Evolutionary conservation across 2,113 vertebrate genomes (phyloP), one percentile per base, ranked within the genome.

Genomic region (Bufo gargarizans): DNA sequence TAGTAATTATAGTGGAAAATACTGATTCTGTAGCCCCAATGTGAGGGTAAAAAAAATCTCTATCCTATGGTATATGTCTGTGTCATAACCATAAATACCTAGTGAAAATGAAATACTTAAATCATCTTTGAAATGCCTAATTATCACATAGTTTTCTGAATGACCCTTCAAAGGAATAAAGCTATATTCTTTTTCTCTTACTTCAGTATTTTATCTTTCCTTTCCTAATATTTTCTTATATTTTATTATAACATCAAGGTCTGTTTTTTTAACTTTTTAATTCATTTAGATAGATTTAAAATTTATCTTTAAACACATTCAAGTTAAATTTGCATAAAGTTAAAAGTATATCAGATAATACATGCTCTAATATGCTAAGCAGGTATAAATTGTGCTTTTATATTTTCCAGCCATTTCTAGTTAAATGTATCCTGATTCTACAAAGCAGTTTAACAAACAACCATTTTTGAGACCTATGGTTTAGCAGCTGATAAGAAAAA

Each of bases 371-470:
- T 85, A 85, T 72, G 56, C 53, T 74, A 74, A 45, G 69, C 69
- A 45, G 22, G 12, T 58, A 20, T 17, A 72, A 56, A 59, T 1
- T 22, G 72, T 58, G 33, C 69, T 78, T 86, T 86, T 49, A 50
- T 61, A 77, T 80, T 87, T 86, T 67, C 22, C 58, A 65, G 55
- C 59, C 43, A 77, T 86, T 77, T 78, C 49, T 65, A 33, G 58
- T 17, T 67, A 85, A 19, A 78, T 83, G 50, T 17, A 83, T 63
- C 14, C 65, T 55, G 63, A 67, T 17, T 84, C 55, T 55, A 82
- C 93, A 95, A 94, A 94, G 93, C 93, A 93, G 93, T 94, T 95
- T 95, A 94, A 92, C 89, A 82, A 96, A 93, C 93, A 95, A 94
- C 92, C 94, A 94, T 95, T 95, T 95, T 95, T 93, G 90, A 95